Evolutionary conservation across 2,113 vertebrate species (phyloP).

Genomic region (Macquaria australasica): DNA sequence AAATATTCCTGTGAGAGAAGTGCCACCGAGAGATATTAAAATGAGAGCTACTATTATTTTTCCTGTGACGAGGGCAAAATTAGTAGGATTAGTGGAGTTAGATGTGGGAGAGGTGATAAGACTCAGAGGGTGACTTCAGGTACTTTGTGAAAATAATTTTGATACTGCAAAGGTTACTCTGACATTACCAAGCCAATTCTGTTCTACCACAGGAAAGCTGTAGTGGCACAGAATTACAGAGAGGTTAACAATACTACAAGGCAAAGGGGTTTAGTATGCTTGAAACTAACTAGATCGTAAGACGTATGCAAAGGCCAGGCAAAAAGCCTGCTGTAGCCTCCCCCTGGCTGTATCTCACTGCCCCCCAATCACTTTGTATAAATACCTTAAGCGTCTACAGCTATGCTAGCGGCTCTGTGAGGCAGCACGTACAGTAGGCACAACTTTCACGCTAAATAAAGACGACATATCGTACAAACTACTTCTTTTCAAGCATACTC

Average conservation of each 20-base stretch:
- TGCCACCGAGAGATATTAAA: constrained; percentile 9
- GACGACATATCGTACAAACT: neutral
- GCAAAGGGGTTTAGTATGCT: too few species aligned
- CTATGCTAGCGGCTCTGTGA: neutral
- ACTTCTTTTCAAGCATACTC: neutral
- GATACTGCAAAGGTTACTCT: constrained; percentile 13
- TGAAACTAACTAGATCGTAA: neutral
- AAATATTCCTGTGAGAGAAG: constrained; percentile 4
- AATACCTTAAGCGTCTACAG: neutral
- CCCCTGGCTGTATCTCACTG: neutral
- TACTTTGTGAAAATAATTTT: neutral
- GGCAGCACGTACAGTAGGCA: too few species aligned
- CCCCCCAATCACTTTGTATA: neutral
- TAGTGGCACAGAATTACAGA: neutral
- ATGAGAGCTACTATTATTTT: neutral
- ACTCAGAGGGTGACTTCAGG: constrained; percentile 4
- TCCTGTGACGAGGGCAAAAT: constrained; percentile 13
- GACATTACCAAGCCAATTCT: neutral
- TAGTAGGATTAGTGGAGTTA: constrained; percentile 21
- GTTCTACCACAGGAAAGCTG: neutral
- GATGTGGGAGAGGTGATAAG: constrained; percentile 2
- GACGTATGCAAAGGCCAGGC: neutral
- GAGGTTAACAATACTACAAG: neutral
- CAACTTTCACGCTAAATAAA: neutral
- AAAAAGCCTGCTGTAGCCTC: neutral